phyloP scores from a whole-genome alignment of 2,797 vertebrate species.

The Lutjanus argentimaculatus region DNA sequence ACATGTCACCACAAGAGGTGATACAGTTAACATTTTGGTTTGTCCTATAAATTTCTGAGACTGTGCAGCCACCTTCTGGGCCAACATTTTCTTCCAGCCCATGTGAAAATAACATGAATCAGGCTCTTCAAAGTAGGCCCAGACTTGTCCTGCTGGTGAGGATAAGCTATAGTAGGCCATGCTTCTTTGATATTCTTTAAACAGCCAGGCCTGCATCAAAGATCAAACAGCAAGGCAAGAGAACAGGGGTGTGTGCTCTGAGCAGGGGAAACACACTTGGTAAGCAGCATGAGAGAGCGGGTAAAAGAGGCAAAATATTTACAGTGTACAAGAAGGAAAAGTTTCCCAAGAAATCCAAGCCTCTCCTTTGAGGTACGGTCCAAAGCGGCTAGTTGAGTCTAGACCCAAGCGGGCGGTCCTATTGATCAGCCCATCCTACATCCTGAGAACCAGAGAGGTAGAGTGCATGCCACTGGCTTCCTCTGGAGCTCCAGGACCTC shows the following conservation, averaged over 20 bases:
- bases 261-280: constrained; percentile 67
- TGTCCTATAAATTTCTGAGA: not conserved
- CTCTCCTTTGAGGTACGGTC: constrained; percentile 77
- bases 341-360: constrained; percentile 81
- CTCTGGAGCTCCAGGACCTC: constrained; percentile 62
- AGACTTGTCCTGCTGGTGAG: constrained; percentile 45
- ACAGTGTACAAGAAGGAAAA: constrained; percentile 74
- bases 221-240: constrained; percentile 70
- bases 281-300: constrained; percentile 72
- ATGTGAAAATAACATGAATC: constrained; percentile 48
- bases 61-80: not conserved
- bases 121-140: constrained; percentile 37
- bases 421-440: constrained; percentile 65
- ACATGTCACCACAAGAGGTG: not conserved
- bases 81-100: constrained; percentile 16
- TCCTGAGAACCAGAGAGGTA: constrained; percentile 66
- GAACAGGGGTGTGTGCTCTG: constrained; percentile 50
- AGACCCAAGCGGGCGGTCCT: constrained; percentile 64
- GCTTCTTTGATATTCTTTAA: constrained; percentile 57
- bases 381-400: constrained; percentile 72
- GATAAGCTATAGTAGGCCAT: constrained; percentile 33
- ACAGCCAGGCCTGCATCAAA: constrained; percentile 60
- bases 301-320: constrained; percentile 82
- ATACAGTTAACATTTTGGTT: not conserved
- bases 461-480: constrained; percentile 54